Percentiles rank a stretch among this genome's conserved stretches.
These are phyloP conservation scores for Ericerus pela DNA, from an alignment of 1,140 invertebrate species.

Conservation along the genomic window DNA sequence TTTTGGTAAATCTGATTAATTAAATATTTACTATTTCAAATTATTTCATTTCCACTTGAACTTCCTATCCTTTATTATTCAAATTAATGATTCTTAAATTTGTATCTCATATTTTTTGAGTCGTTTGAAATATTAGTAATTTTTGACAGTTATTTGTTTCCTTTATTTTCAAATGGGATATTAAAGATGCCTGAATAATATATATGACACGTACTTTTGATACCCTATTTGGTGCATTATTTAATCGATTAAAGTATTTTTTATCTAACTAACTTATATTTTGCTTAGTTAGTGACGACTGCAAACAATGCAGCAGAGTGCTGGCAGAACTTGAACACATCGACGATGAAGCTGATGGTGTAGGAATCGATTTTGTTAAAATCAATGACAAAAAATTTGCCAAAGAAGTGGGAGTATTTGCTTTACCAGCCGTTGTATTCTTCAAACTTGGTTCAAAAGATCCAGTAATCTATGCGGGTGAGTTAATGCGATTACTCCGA, in stretches of 20 bases:
- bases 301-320: conserved; percentile 81
- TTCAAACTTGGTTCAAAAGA: conserved; percentile 77
- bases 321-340: conserved; percentile 81
- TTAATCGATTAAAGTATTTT: neutral
- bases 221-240: too few relatives aligned
- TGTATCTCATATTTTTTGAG: too few relatives aligned
- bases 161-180: too few relatives aligned
- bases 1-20: too few relatives aligned
- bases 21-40: too few relatives aligned
- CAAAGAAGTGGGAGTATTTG: conserved; percentile 74
- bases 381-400: conserved; percentile 75
- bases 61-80: too few relatives aligned
- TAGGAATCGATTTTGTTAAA: conserved; percentile 85
- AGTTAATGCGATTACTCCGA: conserved; percentile 4
- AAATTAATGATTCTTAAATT: too few relatives aligned
- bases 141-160: too few relatives aligned
- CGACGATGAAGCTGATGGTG: conserved; percentile 81
- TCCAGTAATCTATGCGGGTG: conserved; percentile 84
- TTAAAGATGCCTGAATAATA: too few relatives aligned
- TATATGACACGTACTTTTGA: too few relatives aligned
- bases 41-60: too few relatives aligned
- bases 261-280: neutral
- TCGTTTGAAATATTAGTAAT: too few relatives aligned
- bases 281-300: conserved; percentile 79
- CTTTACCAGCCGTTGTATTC: conserved; percentile 74